These are phyloP conservation scores for Acleris laterana DNA, from an alignment of 2,888 invertebrate species.

Conservation along the genomic window DNA sequence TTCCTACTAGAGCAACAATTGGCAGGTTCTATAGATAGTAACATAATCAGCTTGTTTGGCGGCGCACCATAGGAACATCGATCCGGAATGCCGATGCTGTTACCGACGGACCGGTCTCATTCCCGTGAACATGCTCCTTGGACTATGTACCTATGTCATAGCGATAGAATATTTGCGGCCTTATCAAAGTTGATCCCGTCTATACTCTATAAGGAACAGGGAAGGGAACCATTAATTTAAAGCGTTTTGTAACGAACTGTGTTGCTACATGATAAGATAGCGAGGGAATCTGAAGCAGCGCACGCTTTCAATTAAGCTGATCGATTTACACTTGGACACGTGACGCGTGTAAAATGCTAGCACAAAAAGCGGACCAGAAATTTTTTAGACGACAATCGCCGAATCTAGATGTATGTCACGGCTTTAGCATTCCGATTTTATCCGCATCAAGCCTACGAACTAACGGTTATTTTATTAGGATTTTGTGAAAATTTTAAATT, in stretches of 20 bases:
- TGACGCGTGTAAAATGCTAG: constrained; percentile 50
- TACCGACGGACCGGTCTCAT: constrained; percentile 42
- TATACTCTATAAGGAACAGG: constrained; percentile 35
- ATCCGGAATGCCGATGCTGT: constrained; percentile 43
- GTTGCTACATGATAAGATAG: constrained; percentile 18
- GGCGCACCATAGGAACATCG: constrained; percentile 42
- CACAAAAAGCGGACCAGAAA: constrained; percentile 33
- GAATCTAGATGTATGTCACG: constrained; percentile 40
- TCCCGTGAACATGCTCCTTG: constrained; percentile 40
- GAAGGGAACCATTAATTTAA: constrained; percentile 34
- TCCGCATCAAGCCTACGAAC: background rate
- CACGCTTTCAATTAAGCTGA: constrained; percentile 45
- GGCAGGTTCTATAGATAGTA: constrained; percentile 21
- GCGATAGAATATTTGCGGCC: constrained; percentile 37
- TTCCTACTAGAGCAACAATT: constrained; percentile 1
- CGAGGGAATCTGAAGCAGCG: constrained; percentile 35
- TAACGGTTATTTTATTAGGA: constrained; percentile 6
- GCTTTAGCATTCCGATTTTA: constrained; percentile 18
- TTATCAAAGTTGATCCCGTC: constrained; percentile 39
- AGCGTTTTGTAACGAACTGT: constrained; percentile 30
- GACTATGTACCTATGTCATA: constrained; percentile 38
- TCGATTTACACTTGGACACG: constrained; percentile 50
- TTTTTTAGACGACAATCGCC: constrained; percentile 51
- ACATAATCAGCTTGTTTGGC: constrained; percentile 41
- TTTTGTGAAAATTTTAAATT: constrained; percentile 58